Evolutionary conservation across 2,888 invertebrate genomes (phyloP).

Genomic region (Yponomeuta cagnagella): DNA sequence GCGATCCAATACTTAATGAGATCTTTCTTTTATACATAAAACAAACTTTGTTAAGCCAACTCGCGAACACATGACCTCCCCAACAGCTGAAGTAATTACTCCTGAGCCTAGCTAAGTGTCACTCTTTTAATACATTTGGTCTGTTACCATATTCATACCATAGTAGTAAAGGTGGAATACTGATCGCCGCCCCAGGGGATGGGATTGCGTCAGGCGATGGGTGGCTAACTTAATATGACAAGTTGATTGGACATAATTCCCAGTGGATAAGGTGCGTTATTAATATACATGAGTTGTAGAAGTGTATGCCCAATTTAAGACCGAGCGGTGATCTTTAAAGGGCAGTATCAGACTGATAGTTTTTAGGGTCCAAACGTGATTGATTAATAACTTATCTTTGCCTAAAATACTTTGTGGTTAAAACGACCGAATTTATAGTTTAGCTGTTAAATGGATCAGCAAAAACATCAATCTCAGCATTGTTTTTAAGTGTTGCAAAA

Average conservation of each 20-base stretch:
- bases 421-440: too few species aligned
- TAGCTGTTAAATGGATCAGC: too few species aligned
- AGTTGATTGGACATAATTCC: constrained; percentile 4
- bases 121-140: neutral
- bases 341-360: neutral
- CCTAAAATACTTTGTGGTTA: neutral
- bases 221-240: constrained; percentile 4
- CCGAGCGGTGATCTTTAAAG: neutral
- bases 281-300: neutral
- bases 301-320: neutral
- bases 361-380: neutral
- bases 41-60: too few species aligned
- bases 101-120: neutral
- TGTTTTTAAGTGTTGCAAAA: too few species aligned
- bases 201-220: neutral
- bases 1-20: too few species aligned
- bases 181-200: constrained; percentile 6
- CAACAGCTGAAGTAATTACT: too few species aligned
- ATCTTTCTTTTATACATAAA: too few species aligned
- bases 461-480: too few species aligned
- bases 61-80: too few species aligned
- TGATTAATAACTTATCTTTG: neutral
- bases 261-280: neutral
- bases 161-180: neutral
- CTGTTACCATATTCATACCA: neutral